phyloP scores from a whole-genome alignment of 2,797 vertebrate genomes.

The Psittacula derbiana region DNA sequence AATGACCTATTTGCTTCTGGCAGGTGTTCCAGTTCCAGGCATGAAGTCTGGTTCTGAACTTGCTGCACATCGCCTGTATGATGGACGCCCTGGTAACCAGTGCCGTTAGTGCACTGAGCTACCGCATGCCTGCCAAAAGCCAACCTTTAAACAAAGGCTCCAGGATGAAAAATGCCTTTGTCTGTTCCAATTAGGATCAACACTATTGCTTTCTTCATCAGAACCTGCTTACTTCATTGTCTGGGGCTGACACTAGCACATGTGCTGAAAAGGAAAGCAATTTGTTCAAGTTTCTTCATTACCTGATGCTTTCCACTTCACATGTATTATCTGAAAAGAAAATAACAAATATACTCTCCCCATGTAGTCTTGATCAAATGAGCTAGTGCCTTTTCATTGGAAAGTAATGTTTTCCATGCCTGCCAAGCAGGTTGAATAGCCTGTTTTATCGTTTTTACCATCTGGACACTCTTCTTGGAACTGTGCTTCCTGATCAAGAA shows the following conservation, averaged over 20 bases:
- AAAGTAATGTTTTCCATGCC: not conserved
- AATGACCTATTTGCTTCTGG: constrained; percentile 51
- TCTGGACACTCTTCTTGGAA: not conserved
- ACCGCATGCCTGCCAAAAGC: not conserved
- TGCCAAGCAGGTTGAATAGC: not conserved
- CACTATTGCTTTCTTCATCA: constrained; percentile 37
- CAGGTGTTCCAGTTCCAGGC: constrained; percentile 37
- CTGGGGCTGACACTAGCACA: not conserved
- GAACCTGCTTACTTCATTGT: not conserved
- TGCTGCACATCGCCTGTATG: not conserved
- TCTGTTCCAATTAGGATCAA: constrained; percentile 62
- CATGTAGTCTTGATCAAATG: not conserved
- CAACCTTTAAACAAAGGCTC: constrained; percentile 23
- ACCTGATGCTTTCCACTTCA: not conserved
- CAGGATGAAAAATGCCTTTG: constrained; percentile 42
- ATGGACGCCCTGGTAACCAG: not conserved
- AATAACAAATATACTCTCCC: not conserved
- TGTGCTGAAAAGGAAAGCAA: not conserved
- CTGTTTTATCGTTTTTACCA: not conserved
- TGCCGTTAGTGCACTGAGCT: not conserved
- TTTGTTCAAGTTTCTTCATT: constrained; percentile 17
- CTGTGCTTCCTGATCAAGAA: not conserved
- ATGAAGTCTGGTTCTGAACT: constrained; percentile 1
- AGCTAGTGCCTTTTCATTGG: not conserved
- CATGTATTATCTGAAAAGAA: not conserved